Evolutionary conservation across 2,888 invertebrate genomes (phyloP).

Genomic region (Unio pictorum): DNA sequence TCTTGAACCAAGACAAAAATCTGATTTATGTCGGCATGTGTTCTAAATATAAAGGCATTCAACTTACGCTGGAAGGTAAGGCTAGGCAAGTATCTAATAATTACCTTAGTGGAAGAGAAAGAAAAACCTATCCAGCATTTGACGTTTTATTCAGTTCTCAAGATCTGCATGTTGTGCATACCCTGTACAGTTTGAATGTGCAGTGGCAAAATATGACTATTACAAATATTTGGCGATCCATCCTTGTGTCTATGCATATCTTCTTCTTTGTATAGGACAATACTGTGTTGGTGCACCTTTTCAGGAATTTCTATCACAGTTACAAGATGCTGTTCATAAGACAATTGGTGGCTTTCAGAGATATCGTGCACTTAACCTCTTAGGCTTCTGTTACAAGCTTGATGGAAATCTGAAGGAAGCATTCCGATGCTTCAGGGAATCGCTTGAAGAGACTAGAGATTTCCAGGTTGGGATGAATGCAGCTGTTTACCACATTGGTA

Average conservation of each 20-base stretch:
- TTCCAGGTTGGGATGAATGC: neutral
- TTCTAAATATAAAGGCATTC: neutral
- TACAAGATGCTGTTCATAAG: constrained; percentile 2
- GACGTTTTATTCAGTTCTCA: neutral
- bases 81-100: no score
- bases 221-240: constrained; percentile 1
- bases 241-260: constrained; percentile 3
- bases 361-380: constrained; percentile 9
- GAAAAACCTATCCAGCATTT: neutral
- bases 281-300: neutral
- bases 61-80: no score
- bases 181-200: neutral
- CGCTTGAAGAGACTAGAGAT: neutral
- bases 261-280: neutral
- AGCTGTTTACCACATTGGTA: constrained; percentile 6
- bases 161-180: neutral
- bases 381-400: constrained; percentile 10
- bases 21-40: neutral
- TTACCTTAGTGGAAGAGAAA: neutral
- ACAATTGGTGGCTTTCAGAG: neutral
- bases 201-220: neutral
- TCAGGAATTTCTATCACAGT: neutral
- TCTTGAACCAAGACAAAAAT: constrained; percentile 1
- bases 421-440: neutral
- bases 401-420: constrained; percentile 5